phyloP scores from a whole-genome alignment of 2,888 invertebrate genomes.

The Troides aeacus region DNA sequence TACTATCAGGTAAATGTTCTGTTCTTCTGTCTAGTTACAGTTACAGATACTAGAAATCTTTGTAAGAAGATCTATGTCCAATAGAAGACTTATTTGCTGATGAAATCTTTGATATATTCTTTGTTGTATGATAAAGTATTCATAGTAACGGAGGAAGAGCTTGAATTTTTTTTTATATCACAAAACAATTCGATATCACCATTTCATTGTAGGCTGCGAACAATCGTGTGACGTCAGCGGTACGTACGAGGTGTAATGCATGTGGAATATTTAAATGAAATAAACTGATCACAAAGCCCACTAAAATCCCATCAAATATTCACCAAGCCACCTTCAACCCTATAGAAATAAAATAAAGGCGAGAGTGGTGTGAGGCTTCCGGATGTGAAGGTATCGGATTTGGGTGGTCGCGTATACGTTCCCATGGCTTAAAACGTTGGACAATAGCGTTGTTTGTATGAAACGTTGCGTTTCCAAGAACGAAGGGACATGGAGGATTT shows the following conservation, averaged over 20 bases:
- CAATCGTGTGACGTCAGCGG: conserved; percentile 5
- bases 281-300: conserved; percentile 10
- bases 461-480: conserved; percentile 22
- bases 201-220: neutral
- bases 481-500: conserved; percentile 19
- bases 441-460: conserved; percentile 23
- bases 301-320: conserved; percentile 21
- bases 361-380: conserved; percentile 14
- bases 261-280: conserved; percentile 26
- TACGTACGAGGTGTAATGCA: conserved; percentile 13
- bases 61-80: too few relatives aligned
- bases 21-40: too few relatives aligned
- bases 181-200: neutral
- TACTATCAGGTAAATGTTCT: too few relatives aligned
- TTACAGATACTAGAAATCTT: too few relatives aligned
- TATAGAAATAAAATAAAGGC: conserved; percentile 5
- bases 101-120: too few relatives aligned
- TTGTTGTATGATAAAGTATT: too few relatives aligned
- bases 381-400: conserved; percentile 3
- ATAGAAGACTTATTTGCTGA: too few relatives aligned
- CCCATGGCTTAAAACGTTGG: conserved; percentile 25
- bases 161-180: neutral
- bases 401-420: conserved; percentile 14
- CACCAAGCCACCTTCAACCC: conserved; percentile 7
- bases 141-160: neutral